Percentiles rank a stretch among this genome's conserved stretches.
Evolutionary conservation across 2,797 vertebrate genomes (phyloP).

Genomic region (Acomys russatus): DNA sequence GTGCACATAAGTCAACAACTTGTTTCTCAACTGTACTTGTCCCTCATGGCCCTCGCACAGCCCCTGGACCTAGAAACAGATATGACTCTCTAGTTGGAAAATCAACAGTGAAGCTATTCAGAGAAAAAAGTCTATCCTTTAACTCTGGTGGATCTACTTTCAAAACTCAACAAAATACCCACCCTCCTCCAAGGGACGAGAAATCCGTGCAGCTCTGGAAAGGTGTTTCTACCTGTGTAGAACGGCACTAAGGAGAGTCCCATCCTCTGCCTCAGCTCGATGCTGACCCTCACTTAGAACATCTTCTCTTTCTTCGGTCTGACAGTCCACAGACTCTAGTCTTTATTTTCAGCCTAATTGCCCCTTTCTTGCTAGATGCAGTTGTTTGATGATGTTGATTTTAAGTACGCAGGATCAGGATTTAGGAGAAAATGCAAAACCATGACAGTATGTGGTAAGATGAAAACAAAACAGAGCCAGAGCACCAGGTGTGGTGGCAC

Average conservation of each 20-base stretch:
- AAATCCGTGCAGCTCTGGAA: no score
- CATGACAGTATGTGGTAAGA: background rate
- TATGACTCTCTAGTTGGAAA: background rate
- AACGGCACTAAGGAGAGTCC: background rate
- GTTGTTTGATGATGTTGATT: background rate
- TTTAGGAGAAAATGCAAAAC: background rate
- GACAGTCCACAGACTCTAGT: background rate
- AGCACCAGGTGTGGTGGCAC: no score
- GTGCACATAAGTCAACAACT: rapidly evolving
- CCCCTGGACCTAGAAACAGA: background rate
- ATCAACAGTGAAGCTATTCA: background rate
- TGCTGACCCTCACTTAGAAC: background rate
- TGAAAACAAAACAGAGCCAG: background rate
- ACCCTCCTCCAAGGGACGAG: background rate
- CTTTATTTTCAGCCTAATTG: background rate
- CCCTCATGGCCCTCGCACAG: background rate
- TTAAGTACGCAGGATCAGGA: background rate
- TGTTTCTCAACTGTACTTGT: background rate
- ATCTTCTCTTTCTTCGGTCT: background rate
- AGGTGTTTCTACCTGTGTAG: background rate
- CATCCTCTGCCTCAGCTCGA: background rate
- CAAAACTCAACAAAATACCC: background rate
- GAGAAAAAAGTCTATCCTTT: background rate
- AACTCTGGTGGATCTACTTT: background rate
- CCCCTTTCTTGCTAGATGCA: background rate